Evolutionary conservation across 2,888 invertebrate genomes (phyloP), one percentile per base, ranked within the genome.

Genomic region (Tanypteryx hageni): DNA sequence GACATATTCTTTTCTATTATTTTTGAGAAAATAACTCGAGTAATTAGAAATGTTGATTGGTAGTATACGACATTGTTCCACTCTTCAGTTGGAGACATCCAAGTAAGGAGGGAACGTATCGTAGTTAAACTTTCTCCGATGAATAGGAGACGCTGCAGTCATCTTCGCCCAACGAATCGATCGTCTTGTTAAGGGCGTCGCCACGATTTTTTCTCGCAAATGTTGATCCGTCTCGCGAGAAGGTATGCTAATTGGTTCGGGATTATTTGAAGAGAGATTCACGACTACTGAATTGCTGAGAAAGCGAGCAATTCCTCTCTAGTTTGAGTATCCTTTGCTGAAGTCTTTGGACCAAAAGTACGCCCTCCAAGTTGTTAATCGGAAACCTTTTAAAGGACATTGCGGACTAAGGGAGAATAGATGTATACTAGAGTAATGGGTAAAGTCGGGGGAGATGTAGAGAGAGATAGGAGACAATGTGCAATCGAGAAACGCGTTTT

Each of bases 191-290:
- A 76, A 76, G 76, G 44, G 76, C 27, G 3, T 27, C 22, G n/a
- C 27, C 18, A 7, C 18, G 1, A 44, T 22, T 27, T 76, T 76
- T 76, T 68, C 68, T 11, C 1, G 68, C 8, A 22, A 76, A 76
- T 76, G 76, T 76, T 76, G 76, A 68, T n/a, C 22, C 68, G 68
- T 18, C 68, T 68, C 68, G 68, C 68, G 68, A 76, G 76, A 76
- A 76, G 22, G 76, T 14, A 22, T 9, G 76, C 76, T 76, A 76
- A 76, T 76, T 76, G 76, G 22, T 76, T 76, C 27, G 76, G 76
- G 76, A 76, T 76, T 27, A 18, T 16, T n/a, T 44, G 44, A 44
- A 18, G 76, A 76, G 76, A 76, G 27, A 27, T 76, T 27, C 14
- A 14, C 76, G 76, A 76, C 27, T 16, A 64, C 16, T 64, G 76